phyloP scores from a whole-genome alignment of 2,113 vertebrate genomes.

The Solea solea region DNA sequence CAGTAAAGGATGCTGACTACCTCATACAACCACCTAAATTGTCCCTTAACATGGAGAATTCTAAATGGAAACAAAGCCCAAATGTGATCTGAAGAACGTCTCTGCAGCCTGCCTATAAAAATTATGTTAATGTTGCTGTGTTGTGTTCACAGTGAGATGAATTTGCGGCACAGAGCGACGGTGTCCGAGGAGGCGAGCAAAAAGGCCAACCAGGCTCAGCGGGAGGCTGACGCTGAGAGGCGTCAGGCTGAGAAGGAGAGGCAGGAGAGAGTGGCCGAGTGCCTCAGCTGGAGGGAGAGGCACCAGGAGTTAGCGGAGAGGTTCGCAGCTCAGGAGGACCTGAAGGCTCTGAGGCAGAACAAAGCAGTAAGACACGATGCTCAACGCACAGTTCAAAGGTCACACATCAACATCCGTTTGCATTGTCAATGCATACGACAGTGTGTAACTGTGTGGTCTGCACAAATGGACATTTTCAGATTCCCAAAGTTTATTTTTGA shows the following conservation, averaged over 20 bases:
- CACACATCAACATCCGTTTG: not conserved
- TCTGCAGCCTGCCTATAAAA: no score
- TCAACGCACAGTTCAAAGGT: not conserved
- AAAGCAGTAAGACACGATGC: constrained; percentile 68
- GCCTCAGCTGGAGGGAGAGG: constrained; percentile 75
- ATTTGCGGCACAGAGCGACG: constrained; percentile 53
- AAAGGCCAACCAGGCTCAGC: constrained; percentile 53
- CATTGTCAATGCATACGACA: not conserved
- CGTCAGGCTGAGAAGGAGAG: constrained; percentile 62
- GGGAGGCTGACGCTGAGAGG: constrained; percentile 71
- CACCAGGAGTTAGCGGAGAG: constrained; percentile 58
- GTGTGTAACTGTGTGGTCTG: not conserved
- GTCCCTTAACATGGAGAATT: no score
- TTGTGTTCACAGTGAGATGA: constrained; percentile 61
- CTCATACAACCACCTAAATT: no score
- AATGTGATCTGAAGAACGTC: no score
- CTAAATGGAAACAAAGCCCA: no score
- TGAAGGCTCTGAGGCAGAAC: constrained; percentile 75
- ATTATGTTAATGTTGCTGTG: not conserved
- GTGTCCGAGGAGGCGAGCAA: constrained; percentile 69
- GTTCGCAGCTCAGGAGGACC: constrained; percentile 71
- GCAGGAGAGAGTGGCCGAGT: constrained; percentile 71
- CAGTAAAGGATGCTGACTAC: no score
- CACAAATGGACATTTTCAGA: not conserved
- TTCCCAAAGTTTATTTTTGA: not conserved